These are phyloP conservation scores for Serinus canaria DNA, from an alignment of 2,113 vertebrate species.

Conservation along the genomic window DNA sequence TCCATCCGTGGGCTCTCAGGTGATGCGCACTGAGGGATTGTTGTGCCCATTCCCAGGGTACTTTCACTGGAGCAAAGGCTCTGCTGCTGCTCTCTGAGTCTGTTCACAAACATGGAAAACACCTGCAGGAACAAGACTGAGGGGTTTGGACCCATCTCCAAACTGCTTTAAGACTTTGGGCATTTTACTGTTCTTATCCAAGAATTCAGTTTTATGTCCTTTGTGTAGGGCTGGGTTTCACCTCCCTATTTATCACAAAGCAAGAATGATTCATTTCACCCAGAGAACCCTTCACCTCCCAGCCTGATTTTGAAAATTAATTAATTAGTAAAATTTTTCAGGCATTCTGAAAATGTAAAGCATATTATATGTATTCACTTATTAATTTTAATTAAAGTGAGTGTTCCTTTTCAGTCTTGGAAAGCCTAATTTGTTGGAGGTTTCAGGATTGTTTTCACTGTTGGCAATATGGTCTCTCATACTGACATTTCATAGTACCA, in stretches of 20 bases:
- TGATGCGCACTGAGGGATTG: background rate
- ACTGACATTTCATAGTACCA: slow-evolving; percentile 58
- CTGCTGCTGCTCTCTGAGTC: background rate
- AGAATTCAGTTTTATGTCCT: background rate
- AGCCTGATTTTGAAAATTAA: background rate
- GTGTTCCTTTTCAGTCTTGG: background rate
- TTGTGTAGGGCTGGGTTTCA: background rate
- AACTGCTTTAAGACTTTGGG: background rate
- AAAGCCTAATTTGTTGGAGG: slow-evolving; percentile 19
- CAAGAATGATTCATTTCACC: background rate
- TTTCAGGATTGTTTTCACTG: slow-evolving; percentile 40
- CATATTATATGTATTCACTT: background rate
- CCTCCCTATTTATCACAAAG: background rate
- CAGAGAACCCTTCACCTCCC: background rate
- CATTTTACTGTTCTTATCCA: background rate
- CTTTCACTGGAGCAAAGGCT: background rate
- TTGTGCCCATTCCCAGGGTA: background rate
- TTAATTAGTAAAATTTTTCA: background rate
- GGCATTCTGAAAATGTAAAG: background rate
- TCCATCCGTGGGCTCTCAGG: background rate
- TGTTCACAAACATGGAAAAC: background rate
- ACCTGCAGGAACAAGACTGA: background rate
- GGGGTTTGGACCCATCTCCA: background rate
- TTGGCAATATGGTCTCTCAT: slow-evolving; percentile 48
- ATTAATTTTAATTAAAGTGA: background rate